phyloP scores from a whole-genome alignment of 2,113 vertebrate species.

The Pollachius pollachius region DNA sequence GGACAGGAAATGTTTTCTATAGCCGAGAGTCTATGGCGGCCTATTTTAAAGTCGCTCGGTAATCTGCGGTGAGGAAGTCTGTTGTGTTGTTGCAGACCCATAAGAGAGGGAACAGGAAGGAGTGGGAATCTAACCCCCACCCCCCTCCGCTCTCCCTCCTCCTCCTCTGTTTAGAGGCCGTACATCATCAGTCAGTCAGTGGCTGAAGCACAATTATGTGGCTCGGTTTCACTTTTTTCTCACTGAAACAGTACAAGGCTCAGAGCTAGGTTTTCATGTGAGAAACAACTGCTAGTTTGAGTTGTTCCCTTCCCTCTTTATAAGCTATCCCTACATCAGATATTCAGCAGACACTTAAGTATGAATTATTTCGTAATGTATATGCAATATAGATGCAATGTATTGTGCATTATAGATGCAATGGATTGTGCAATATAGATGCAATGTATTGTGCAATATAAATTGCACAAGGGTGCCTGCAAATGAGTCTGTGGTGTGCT shows the following conservation, averaged over 20 bases:
- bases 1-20: conserved; percentile 64
- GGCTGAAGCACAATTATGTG: background rate
- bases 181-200: background rate
- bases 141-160: conserved; percentile 12
- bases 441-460: too few species aligned
- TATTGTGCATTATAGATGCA: too few species aligned
- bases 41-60: conserved; percentile 52
- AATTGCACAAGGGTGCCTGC: too few species aligned
- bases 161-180: background rate
- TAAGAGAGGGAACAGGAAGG: conserved; percentile 64
- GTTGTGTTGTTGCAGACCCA: conserved; percentile 62
- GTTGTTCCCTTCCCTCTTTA: too few species aligned
- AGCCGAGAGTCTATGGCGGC: conserved; percentile 49
- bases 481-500: too few species aligned
- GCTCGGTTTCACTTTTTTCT: background rate
- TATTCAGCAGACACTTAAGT: too few species aligned
- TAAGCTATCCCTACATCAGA: too few species aligned
- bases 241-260: background rate
- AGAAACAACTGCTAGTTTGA: too few species aligned
- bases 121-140: conserved; percentile 38
- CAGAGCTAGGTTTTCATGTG: too few species aligned
- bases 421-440: too few species aligned
- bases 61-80: conserved; percentile 60
- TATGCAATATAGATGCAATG: too few species aligned
- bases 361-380: too few species aligned